Conservation (phyloP, 1,140 invertebrate genomes). For the Mesaphorura yosii region DNA sequence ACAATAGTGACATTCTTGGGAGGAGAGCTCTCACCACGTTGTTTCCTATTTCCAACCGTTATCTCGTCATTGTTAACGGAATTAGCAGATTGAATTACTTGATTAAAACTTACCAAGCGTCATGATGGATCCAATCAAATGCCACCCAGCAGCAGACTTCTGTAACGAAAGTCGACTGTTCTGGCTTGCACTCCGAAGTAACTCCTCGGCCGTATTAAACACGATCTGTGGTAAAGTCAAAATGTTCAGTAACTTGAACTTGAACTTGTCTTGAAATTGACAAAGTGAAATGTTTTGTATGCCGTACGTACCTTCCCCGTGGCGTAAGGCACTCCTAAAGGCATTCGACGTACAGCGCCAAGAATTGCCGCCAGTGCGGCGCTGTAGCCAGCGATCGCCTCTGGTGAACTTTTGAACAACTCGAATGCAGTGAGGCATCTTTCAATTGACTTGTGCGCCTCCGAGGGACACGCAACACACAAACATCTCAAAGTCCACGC, state of each 20-base stretch:
- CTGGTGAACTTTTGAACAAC: slow-evolving; percentile 69
- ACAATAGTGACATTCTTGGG: slow-evolving; percentile 84
- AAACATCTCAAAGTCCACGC: slow-evolving; percentile 89
- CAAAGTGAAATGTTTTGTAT: no score
- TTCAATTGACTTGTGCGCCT: slow-evolving; percentile 50
- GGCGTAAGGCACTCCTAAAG: slow-evolving; percentile 89
- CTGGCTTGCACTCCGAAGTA: slow-evolving; percentile 91
- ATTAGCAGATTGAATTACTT: no score
- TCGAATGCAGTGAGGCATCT: slow-evolving; percentile 71
- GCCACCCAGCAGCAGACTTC: slow-evolving; percentile 92
- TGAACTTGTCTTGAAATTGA: no score
- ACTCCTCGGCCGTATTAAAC: slow-evolving; percentile 92
- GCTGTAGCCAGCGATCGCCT: slow-evolving; percentile 89
- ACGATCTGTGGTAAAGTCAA: slow-evolving; percentile 54
- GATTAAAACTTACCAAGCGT: slow-evolving; percentile 75
- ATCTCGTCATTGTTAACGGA: no score
- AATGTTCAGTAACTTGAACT: no score
- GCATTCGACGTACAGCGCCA: slow-evolving; percentile 78
- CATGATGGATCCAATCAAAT: slow-evolving; percentile 92
- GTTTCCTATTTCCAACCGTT: no score
- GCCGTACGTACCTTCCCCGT: slow-evolving; percentile 72
- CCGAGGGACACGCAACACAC: slow-evolving; percentile 86
- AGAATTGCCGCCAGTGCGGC: slow-evolving; percentile 83
- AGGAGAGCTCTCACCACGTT: slow-evolving; percentile 78
- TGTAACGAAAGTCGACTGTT: slow-evolving; percentile 88